Percentiles rank a stretch among this genome's conserved stretches.
Evolutionary conservation across 2,113 vertebrate genomes (phyloP).

Genomic region (Peromyscus californicus): DNA sequence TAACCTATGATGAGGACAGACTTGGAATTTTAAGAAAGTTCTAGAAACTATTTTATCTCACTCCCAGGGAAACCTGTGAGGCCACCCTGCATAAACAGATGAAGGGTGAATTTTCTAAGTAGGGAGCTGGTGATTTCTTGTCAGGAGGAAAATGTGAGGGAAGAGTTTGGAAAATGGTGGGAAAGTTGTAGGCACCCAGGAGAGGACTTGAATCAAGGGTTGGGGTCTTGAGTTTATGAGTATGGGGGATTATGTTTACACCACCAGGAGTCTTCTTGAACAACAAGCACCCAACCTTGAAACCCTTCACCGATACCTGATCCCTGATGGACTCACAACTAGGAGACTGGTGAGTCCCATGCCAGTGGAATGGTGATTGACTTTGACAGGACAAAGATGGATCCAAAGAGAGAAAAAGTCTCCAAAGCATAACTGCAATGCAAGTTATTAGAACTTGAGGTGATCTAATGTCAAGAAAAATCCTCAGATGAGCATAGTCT

Average conservation of each 20-base stretch:
- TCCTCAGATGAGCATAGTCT: background rate
- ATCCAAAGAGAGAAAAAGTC: background rate
- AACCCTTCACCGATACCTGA: background rate
- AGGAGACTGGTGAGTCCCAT: background rate
- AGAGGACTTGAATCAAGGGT: background rate
- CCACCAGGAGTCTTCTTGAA: background rate
- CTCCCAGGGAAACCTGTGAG: background rate
- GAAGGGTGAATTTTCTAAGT: background rate
- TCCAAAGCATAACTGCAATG: background rate
- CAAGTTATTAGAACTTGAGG: background rate
- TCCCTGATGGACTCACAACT: background rate
- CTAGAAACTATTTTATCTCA: background rate
- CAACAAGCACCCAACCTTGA: too few relatives aligned
- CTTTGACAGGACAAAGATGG: too few relatives aligned
- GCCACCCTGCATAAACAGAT: background rate
- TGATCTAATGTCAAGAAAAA: background rate
- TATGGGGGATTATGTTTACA: background rate
- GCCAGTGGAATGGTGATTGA: background rate
- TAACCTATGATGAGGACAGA: background rate
- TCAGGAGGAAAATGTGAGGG: background rate
- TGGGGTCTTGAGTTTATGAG: background rate
- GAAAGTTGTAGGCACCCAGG: background rate
- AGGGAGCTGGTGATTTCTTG: background rate
- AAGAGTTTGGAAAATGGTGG: background rate
- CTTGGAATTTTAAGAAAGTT: background rate